Evolutionary conservation across 2,113 vertebrate genomes (phyloP), one percentile per base, ranked within the genome.

Genomic region (Halichoeres trimaculatus): DNA sequence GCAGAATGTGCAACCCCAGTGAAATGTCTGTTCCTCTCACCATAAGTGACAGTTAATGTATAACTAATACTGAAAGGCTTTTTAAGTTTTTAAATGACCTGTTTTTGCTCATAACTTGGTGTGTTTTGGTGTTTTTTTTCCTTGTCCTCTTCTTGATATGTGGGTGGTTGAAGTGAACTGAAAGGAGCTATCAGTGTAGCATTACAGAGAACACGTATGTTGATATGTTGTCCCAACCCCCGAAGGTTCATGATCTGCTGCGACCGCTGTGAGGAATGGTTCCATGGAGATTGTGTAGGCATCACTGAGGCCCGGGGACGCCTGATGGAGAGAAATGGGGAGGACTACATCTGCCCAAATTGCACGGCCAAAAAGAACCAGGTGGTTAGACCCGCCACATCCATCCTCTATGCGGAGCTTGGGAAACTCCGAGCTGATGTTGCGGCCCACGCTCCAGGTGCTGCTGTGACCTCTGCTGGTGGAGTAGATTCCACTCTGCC

Each of bases 161-260:
- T 30, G 6, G 3, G 41, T 7, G 17, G 5, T 14, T 16, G 2
- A 36, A 11, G 5, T 14, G 53, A 47, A 7, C 1, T 10, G 35
- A 24, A 23, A 20, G 14, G 24, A 22, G 11, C 8, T 19, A 23
- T 59, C 34, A 59, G 14, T 23, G 45, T 14, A 69, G 11, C 16
- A 5, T 53, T 9, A 22, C 10, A 43, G 48, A 53, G 55, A 47
- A 53, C 41, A 63, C 54, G 24, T 22, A 40, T 74, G 2, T 5
- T 8, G 14, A 35, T 43, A 35, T 66, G 3, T 59, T 10, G 9
- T 60, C 38, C 85, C 3, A 30, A 30, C 11, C 51, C 69, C 22
- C 85, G 58, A 41, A 99, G 98, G 89, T 99, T 99, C 90, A 99
- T 99, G 98, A 99, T 99, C 84, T 99, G 98, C 91, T 99, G 98